Evolutionary conservation across 2,113 vertebrate species (phyloP).

Genomic region (Pluvianellus socialis): DNA sequence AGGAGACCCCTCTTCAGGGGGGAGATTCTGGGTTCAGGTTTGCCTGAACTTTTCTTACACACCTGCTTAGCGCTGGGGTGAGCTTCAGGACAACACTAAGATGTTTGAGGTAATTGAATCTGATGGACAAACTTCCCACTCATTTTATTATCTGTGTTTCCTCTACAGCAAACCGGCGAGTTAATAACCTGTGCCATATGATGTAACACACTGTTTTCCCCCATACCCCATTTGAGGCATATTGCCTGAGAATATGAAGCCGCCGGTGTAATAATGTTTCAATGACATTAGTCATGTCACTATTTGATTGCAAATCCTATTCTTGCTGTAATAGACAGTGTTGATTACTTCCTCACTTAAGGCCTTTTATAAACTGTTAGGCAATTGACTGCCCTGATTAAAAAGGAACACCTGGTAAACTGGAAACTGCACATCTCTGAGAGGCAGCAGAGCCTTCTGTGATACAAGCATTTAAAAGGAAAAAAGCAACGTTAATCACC

Average conservation of each 20-base stretch:
- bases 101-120: background rate
- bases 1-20: background rate
- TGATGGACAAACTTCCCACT: background rate
- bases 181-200: background rate
- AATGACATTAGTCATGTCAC: background rate
- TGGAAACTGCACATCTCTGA: background rate
- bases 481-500: background rate
- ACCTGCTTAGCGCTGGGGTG: background rate
- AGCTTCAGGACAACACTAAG: background rate
- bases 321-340: background rate
- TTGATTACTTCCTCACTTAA: constrained; percentile 64
- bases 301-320: constrained; percentile 33
- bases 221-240: background rate
- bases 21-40: background rate
- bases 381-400: constrained; percentile 44
- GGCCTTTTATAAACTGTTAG: constrained; percentile 4
- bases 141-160: background rate
- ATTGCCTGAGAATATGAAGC: background rate
- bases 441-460: background rate
- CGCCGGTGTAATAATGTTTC: background rate
- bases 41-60: background rate
- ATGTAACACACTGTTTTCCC: background rate
- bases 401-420: constrained; percentile 52
- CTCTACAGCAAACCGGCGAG: background rate
- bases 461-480: background rate